Base-by-base conservation (phyloP, 2,888 invertebrate genomes). In the Tetanocera ferruginea region DNA sequence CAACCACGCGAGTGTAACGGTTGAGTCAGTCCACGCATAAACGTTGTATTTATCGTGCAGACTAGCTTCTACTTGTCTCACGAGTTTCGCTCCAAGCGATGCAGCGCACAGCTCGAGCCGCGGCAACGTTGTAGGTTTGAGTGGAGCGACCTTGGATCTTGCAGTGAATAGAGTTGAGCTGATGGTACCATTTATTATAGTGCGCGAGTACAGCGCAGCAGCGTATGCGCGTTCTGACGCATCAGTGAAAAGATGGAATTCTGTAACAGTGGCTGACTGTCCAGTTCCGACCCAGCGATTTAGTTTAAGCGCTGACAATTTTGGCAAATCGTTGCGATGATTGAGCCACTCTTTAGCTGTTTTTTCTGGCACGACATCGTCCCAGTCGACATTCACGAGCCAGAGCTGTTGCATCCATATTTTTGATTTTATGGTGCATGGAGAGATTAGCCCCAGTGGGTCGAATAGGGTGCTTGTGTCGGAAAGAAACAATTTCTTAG, bases 21-120 rank as follows among this genome's bases (percentile, higher is more conserved):
- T 73, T 11, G 74, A 75, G 31, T 78, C 75, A 0, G 78, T 52
- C 75, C 76, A 78, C 17, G 60, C 72, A 23, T 37, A 37, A 19
- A 72, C 3, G 6, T 31, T 43, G 17, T 25, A 4, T 1, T 0
- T 3, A 0, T 11, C 43, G 19, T 37, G 14, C 17, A 70, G 71
- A 23, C 70, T 71, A 9, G n/a, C 2, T 23, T 14, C 17, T 0
- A 77, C 57, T 19, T 31, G 23, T 19, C 55, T n/a, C 8, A 70
- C 57, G 19, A 77, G 57, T 67, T 73, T 73, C 17, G 77, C 72
- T 2, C 5, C 77, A 6, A 73, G 49, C 2, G 73, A 73, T 14
- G 77, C 77, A 25, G 67, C 73, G 28, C 66, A 77, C 37, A 77
- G 52, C 23, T 77, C 73, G 1, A 77, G 25, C 3, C 73, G 72